phyloP scores from a whole-genome alignment of 2,888 invertebrate genomes.

The Lasioglossum villosulum region DNA sequence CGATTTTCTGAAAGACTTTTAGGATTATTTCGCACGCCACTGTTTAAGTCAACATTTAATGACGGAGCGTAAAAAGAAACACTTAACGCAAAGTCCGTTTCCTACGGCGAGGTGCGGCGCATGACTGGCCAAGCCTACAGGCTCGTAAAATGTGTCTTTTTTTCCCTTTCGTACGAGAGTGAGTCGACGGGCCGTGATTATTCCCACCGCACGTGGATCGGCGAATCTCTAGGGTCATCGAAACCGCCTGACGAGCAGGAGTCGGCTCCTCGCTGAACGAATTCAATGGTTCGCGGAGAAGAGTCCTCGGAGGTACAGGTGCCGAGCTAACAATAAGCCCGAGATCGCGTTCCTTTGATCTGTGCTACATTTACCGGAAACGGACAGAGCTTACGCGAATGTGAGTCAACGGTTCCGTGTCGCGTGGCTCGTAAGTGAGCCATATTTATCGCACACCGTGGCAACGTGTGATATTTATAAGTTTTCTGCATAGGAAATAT shows the following conservation, averaged over 20 bases:
- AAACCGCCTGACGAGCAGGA: background rate
- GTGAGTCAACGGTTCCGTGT: background rate
- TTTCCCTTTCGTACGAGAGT: background rate
- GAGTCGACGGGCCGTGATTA: conserved; percentile 4
- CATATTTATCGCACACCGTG: background rate
- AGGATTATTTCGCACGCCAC: background rate
- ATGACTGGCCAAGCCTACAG: background rate
- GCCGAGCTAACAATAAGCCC: background rate
- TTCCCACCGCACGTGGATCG: conserved; percentile 1
- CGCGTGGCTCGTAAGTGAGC: background rate
- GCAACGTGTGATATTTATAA: background rate
- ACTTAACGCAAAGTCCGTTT: background rate
- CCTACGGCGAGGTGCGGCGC: background rate
- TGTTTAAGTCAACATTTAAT: background rate
- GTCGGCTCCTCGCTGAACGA: background rate
- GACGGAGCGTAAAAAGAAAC: background rate
- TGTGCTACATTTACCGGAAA: conserved; percentile 8
- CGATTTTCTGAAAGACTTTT: background rate
- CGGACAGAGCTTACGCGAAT: background rate
- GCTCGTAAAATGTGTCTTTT: background rate
- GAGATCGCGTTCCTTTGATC: background rate
- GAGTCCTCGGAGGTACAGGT: background rate
- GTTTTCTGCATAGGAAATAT: background rate
- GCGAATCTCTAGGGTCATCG: conserved; percentile 14
- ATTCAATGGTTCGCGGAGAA: background rate